These are phyloP conservation scores for Netelia melanura DNA, from an alignment of 2,888 invertebrate genomes.

Conservation along the genomic window DNA sequence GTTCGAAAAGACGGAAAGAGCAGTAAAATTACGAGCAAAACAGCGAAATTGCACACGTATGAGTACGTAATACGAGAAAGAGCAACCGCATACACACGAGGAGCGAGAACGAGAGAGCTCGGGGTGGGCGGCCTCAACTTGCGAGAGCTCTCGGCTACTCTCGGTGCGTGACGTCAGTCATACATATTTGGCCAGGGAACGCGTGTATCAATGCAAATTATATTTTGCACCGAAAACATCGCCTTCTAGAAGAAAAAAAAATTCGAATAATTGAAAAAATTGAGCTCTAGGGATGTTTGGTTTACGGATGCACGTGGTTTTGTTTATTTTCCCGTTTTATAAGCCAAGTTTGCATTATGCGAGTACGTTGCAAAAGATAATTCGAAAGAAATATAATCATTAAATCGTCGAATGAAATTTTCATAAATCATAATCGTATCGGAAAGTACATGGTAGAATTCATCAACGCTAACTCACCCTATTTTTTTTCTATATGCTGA, in stretches of 20 bases:
- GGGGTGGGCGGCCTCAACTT: constrained; percentile 82
- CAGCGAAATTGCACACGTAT: background rate
- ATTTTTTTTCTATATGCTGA: too few relatives aligned
- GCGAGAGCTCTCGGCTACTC: constrained; percentile 67
- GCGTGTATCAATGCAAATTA: constrained; percentile 77
- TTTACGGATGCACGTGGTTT: too few relatives aligned
- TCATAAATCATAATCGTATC: too few relatives aligned
- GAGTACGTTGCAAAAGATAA: background rate
- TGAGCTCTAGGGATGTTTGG: background rate
- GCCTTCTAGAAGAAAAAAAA: background rate
- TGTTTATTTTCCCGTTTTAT: too few relatives aligned
- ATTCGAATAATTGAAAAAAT: background rate
- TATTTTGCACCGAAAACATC: constrained; percentile 27
- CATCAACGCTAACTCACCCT: too few relatives aligned
- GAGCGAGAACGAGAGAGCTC: constrained; percentile 70
- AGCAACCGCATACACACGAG: constrained; percentile 14
- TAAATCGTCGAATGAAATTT: background rate
- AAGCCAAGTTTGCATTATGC: background rate
- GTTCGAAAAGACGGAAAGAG: constrained; percentile 14
- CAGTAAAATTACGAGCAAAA: background rate
- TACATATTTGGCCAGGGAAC: constrained; percentile 84
- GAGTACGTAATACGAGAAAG: constrained; percentile 53
- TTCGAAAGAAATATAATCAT: background rate
- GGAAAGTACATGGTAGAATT: too few relatives aligned
- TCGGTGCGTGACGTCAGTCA: constrained; percentile 82